A percentile compares a stretch with the other conserved stretches of the same genome.
These are phyloP conservation scores for Papilio protenor DNA, from an alignment of 2,888 invertebrate species.

Conservation along the genomic window DNA sequence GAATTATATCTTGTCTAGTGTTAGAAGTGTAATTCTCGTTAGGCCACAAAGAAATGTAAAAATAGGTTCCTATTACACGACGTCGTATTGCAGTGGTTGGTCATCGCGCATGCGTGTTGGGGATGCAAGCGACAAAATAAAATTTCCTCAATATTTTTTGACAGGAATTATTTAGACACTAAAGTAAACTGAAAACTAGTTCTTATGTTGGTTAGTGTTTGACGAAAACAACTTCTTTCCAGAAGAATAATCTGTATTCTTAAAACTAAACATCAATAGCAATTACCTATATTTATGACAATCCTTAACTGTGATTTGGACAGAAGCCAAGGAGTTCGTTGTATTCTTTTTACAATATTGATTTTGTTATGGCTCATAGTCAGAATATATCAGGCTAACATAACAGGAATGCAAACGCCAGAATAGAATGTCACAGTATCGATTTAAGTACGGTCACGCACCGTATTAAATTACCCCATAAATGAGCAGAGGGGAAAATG, in stretches of 20 bases:
- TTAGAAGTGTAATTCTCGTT: constrained; percentile 37
- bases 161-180: background rate
- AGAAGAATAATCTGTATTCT: background rate
- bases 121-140: constrained; percentile 54
- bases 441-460: background rate
- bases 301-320: background rate
- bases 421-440: background rate
- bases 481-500: constrained; percentile 43
- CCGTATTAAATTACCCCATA: constrained; percentile 33
- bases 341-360: background rate
- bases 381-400: no score
- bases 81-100: constrained; percentile 80
- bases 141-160: constrained; percentile 42
- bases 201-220: background rate
- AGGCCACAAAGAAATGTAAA: constrained; percentile 53
- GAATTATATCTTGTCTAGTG: constrained; percentile 35
- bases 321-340: background rate
- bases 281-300: background rate
- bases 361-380: no score
- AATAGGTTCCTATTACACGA: constrained; percentile 53
- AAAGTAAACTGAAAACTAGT: background rate
- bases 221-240: background rate
- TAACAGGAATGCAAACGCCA: no score
- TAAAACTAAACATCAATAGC: background rate
- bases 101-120: constrained; percentile 70